Evolutionary conservation across 2,888 invertebrate species (phyloP), one percentile per base, ranked within the genome.

Genomic region (Erannis defoliaria): DNA sequence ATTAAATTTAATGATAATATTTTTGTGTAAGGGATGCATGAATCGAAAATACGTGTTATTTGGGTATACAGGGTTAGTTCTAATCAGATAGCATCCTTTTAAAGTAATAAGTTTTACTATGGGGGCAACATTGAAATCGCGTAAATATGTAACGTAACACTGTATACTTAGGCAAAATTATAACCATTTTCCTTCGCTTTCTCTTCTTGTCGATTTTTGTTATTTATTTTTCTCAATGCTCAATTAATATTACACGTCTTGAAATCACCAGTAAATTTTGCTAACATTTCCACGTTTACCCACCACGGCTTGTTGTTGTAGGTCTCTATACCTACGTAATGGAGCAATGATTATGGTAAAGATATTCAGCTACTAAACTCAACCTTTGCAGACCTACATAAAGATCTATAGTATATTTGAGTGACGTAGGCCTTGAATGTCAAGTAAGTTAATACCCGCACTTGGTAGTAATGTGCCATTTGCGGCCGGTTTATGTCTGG

Each of bases 371-470:
- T 19, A 46, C 10, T 60, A 51, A 45, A 18, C 31, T 19, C 23
- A 19, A 49, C 53, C 43, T 35, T 59, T 48, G 16, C 48, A 42
- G 63, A 56, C 64, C 57, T 68, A 59, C 59, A 49, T 60, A 61
- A 60, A 58, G 56, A 51, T 43, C 35, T 51, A 26, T 48, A 38
- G 35, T 35, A 18, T 46, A 67, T 56, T 62, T 53, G 57, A 57
- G 58, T 54, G 62, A 60, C 48, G 49, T 46, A 50, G 64, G 33
- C 62, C 54, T 68, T 66, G 70, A 70, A 70, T 70, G 58, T 64
- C 68, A 68, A 70, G 66, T 63, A 48, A 68, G 56, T 64, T 66
- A 67, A 64, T 64, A 40, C 29, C 18, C 26, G 12, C 40, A 18
- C 29, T 33, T 40, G 54, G 43, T 9, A 29, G 66, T 51, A 66